These are phyloP conservation scores for Bryconaethiops microstoma DNA, from an alignment of 2,797 vertebrate genomes.

Conservation along the genomic window DNA sequence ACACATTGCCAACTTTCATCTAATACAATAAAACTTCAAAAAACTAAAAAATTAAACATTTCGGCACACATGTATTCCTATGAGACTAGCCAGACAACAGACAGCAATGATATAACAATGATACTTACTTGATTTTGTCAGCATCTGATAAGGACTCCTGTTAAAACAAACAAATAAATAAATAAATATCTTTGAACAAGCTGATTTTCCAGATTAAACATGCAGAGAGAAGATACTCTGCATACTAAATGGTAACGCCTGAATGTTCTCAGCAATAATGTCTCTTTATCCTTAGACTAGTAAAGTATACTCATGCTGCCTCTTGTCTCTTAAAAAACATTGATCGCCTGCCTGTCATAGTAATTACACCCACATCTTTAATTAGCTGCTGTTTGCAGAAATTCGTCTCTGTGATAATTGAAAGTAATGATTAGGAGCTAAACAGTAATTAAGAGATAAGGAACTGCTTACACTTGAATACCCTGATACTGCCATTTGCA, in stretches of 20 bases:
- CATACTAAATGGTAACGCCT: neutral
- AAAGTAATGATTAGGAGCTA: conserved; percentile 15
- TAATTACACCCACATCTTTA: neutral
- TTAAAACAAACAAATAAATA: conserved; percentile 52
- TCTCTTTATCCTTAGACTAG: neutral
- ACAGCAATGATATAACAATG: conserved; percentile 15
- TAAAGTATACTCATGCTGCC: neutral
- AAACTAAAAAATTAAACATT: neutral
- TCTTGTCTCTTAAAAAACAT: neutral
- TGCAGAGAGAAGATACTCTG: neutral
- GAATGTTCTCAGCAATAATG: neutral
- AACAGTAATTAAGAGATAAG: conserved; percentile 25
- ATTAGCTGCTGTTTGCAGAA: conserved; percentile 1
- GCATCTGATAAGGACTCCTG: conserved; percentile 88
- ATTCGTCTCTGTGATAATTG: conserved; percentile 1
- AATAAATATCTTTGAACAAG: neutral
- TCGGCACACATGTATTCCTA: neutral
- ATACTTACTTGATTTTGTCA: conserved; percentile 91
- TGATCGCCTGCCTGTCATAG: conserved; percentile 1
- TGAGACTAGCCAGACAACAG: neutral
- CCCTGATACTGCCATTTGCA: neutral
- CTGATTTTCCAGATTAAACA: neutral
- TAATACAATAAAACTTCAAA: neutral
- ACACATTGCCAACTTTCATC: neutral
- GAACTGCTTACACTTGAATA: conserved; percentile 8